These are phyloP conservation scores for Orthosia incerta DNA, from an alignment of 2,888 invertebrate genomes.

Conservation along the genomic window DNA sequence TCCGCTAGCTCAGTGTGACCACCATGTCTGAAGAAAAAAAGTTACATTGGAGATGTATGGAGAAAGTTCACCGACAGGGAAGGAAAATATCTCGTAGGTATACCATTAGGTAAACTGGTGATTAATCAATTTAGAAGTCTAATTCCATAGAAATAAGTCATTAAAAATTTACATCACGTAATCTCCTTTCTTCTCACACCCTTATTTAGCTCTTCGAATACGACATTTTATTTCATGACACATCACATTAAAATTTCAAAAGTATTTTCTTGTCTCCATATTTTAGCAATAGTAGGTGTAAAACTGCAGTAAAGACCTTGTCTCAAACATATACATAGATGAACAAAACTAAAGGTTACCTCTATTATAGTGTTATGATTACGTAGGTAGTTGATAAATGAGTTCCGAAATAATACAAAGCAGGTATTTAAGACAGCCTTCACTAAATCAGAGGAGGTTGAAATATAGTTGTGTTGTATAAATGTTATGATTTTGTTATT, in stretches of 20 bases:
- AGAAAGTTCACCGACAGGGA: too few relatives aligned
- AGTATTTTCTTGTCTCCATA: constrained; percentile 16
- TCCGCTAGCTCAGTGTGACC: constrained; percentile 95
- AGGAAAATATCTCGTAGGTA: too few relatives aligned
- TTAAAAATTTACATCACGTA: too few relatives aligned
- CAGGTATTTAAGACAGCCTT: constrained; percentile 15
- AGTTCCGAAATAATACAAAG: constrained; percentile 33
- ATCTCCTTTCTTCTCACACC: neutral
- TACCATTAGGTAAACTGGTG: too few relatives aligned
- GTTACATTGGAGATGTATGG: neutral
- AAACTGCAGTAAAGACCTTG: constrained; percentile 57
- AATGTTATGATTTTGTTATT: neutral
- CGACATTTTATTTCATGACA: constrained; percentile 1
- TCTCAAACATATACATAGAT: constrained; percentile 43
- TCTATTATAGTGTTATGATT: constrained; percentile 26
- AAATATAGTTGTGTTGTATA: neutral
- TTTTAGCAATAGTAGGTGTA: constrained; percentile 43
- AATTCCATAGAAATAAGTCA: too few relatives aligned
- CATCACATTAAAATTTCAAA: constrained; percentile 35
- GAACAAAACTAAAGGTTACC: constrained; percentile 55
- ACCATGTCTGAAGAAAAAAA: constrained; percentile 88
- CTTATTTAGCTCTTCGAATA: neutral
- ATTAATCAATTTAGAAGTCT: too few relatives aligned
- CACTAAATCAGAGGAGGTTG: constrained; percentile 14
- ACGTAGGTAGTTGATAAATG: constrained; percentile 51